Conservation (phyloP, 2,888 invertebrate species). For the Drosophila suboccidentalis region DNA sequence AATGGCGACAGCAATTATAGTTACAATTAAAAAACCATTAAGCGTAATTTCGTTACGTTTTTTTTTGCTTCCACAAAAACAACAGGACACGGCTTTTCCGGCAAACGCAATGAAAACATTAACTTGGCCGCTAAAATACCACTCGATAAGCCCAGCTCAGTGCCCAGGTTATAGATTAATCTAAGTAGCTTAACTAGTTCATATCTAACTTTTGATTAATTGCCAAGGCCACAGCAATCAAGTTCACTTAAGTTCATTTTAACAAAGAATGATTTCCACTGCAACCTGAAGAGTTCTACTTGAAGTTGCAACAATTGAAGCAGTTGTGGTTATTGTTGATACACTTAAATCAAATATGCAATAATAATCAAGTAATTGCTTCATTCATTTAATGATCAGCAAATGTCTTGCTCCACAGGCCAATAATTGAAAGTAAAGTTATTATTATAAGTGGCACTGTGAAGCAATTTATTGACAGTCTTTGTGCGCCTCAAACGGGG, state of each 20-base stretch:
- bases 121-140: constrained; percentile 32
- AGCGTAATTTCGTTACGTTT: constrained; percentile 77
- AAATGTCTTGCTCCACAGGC: constrained; percentile 48
- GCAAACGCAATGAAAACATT: constrained; percentile 75
- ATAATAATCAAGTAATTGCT: constrained; percentile 73
- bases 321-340: constrained; percentile 32
- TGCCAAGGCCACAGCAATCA: constrained; percentile 6
- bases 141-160: constrained; percentile 48
- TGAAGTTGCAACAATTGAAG: constrained; percentile 5
- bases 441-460: constrained; percentile 52
- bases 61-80: constrained; percentile 14
- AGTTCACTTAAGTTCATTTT: not conserved
- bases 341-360: constrained; percentile 59
- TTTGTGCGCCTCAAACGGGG: not conserved
- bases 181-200: constrained; percentile 19
- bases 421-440: constrained; percentile 54
- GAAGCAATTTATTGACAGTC: constrained; percentile 47
- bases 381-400: constrained; percentile 75
- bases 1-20: constrained; percentile 83
- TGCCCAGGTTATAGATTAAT: constrained; percentile 1
- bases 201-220: constrained; percentile 32
- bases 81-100: constrained; percentile 61
- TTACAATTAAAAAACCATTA: constrained; percentile 84
- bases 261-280: not conserved
- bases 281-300: no score